phyloP scores from a whole-genome alignment of 2,113 vertebrate species.

The Riparia riparia region DNA sequence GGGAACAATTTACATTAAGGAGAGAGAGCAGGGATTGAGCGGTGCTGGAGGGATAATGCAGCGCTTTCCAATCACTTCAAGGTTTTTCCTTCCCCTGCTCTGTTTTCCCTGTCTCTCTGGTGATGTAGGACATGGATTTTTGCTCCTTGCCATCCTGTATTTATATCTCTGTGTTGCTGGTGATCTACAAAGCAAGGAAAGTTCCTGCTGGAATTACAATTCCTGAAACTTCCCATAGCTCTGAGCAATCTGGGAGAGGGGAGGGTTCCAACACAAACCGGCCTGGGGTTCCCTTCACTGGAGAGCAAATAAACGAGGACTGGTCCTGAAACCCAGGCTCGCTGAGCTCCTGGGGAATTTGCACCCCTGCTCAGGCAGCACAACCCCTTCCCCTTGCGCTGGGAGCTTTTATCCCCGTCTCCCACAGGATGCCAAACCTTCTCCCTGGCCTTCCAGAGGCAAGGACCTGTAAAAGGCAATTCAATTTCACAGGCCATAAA shows the following conservation, averaged over 20 bases:
- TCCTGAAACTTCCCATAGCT: not conserved
- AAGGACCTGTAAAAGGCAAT: constrained; percentile 51
- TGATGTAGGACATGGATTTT: constrained; percentile 49
- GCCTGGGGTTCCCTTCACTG: not conserved
- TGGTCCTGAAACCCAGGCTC: not conserved
- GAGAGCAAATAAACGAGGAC: not conserved
- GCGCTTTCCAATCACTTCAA: not conserved
- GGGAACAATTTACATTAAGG: not conserved
- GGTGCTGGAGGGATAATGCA: not conserved
- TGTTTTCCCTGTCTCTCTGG: not conserved
- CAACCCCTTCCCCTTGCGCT: not conserved
- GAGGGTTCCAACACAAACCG: not conserved
- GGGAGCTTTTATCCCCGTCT: constrained; percentile 9
- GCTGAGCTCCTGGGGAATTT: not conserved
- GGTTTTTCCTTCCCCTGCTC: not conserved
- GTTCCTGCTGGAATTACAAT: not conserved
- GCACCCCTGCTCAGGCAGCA: not conserved
- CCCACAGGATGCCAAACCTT: constrained; percentile 13
- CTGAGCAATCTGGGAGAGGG: fast-evolving
- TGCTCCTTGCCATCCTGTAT: not conserved
- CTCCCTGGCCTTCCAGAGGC: constrained; percentile 42
- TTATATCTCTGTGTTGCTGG: not conserved
- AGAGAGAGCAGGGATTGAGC: not conserved
- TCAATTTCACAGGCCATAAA: constrained; percentile 72
- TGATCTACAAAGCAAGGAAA: not conserved